Evolutionary conservation across 2,113 vertebrate species (phyloP).

Genomic region (Phylloscopus whistleri): DNA sequence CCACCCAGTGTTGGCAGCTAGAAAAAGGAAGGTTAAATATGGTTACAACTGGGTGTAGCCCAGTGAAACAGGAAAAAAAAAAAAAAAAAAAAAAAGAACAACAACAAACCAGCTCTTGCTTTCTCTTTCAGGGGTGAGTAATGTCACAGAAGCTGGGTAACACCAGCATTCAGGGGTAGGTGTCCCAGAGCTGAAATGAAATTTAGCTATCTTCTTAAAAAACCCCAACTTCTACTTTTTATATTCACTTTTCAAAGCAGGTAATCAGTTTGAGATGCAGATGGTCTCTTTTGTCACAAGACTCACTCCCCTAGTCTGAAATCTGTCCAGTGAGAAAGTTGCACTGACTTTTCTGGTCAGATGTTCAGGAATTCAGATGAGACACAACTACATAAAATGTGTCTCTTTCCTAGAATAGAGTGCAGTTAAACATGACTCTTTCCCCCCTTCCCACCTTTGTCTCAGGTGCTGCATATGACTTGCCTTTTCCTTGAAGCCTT

Average conservation of each 20-base stretch:
- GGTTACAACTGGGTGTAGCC: not conserved
- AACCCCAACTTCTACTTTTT: not conserved
- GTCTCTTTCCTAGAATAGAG: not conserved
- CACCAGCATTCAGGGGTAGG: not conserved
- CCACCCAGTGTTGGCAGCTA: slow-evolving; percentile 65
- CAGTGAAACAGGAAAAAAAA: not conserved
- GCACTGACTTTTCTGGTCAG: not conserved
- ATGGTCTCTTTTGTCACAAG: not conserved
- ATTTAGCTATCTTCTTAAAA: not conserved
- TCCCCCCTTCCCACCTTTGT: not conserved
- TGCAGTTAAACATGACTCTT: not conserved
- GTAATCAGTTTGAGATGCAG: not conserved
- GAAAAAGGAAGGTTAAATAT: slow-evolving; percentile 49
- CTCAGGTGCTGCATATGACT: not conserved
- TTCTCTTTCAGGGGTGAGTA: not conserved
- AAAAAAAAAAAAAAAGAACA: too few species aligned
- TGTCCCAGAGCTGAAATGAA: not conserved
- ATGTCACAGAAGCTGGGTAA: not conserved
- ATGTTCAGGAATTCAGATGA: not conserved
- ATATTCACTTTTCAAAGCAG: not conserved
- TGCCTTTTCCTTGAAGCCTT: not conserved
- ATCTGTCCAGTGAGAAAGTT: not conserved
- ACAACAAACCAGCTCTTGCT: not conserved
- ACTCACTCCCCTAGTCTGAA: not conserved
- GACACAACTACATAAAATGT: not conserved